Evolutionary conservation across 53 echinoderm and acorn worm genomes (phyloP).

Genomic region (Holothuria leucospilota): DNA sequence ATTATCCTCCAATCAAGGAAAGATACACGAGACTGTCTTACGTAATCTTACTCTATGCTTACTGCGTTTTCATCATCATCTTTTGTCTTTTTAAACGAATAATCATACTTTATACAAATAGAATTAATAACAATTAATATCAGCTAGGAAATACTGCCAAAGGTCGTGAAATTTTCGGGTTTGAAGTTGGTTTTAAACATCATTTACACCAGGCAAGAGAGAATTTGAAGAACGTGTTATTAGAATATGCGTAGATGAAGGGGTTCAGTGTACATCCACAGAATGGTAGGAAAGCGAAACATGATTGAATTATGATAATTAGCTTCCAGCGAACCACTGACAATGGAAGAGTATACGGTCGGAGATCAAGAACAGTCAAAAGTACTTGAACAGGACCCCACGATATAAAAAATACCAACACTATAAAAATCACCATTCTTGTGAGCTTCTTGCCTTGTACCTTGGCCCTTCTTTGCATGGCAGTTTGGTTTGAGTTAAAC

Average conservation of each 20-base stretch:
- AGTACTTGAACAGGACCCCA: conserved; percentile 29
- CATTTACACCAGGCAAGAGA: no score
- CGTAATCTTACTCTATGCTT: no score
- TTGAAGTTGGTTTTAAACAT: no score
- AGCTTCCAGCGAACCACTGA: background rate
- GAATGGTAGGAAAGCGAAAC: background rate
- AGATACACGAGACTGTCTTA: no score
- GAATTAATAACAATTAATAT: no score
- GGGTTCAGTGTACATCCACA: conserved; percentile 32
- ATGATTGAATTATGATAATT: background rate
- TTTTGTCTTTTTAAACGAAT: no score
- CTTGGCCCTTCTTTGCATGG: background rate
- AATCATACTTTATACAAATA: no score
- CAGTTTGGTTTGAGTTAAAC: background rate
- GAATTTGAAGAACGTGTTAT: background rate
- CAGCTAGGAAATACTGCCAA: no score
- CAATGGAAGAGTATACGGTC: conserved; percentile 8
- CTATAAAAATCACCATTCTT: conserved; percentile 22
- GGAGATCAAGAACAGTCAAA: conserved; percentile 29
- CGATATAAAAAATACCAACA: conserved; percentile 24
- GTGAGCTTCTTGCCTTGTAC: background rate
- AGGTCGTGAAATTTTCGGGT: no score
- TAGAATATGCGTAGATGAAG: conserved; percentile 20
- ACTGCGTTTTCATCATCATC: no score
- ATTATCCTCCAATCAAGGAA: no score